These are phyloP conservation scores for Neelides sp. DNA, from an alignment of 1,140 invertebrate species.

Conservation along the genomic window DNA sequence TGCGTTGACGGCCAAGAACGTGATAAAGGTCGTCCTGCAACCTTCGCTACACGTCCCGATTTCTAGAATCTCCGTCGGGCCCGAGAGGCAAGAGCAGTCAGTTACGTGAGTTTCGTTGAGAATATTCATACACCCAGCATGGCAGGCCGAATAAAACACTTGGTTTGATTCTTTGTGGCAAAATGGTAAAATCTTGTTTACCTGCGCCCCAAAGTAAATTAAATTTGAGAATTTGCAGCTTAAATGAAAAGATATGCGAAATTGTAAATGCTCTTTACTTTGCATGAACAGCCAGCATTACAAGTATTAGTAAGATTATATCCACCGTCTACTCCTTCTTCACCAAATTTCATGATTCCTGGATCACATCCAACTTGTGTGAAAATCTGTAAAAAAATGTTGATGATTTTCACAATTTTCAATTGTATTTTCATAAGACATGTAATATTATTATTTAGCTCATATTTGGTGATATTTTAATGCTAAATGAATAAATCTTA, in stretches of 20 bases:
- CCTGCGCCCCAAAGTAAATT: conserved; percentile 20
- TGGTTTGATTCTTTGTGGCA: conserved; percentile 27
- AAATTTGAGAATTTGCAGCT: no score
- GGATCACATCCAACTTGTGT: conserved; percentile 29
- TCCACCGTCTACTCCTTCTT: background rate
- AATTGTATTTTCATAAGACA: no score
- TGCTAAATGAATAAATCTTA: no score
- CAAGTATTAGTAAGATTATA: conserved; percentile 23
- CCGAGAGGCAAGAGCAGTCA: conserved; percentile 19
- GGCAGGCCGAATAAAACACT: conserved; percentile 33
- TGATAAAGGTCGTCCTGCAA: conserved; percentile 18
- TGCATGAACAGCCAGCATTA: conserved; percentile 24
- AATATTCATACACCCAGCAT: conserved; percentile 31
- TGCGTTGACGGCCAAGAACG: conserved; percentile 16
- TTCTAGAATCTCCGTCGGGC: conserved; percentile 7
- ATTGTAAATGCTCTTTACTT: background rate
- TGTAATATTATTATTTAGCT: no score
- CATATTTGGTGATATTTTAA: no score
- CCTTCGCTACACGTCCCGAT: conserved; percentile 28
- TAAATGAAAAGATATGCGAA: background rate
- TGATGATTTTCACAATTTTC: no score
- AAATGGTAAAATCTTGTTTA: conserved; percentile 29
- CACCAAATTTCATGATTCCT: conserved; percentile 4
- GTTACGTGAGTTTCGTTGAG: conserved; percentile 14
- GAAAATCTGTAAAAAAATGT: no score